These are phyloP conservation scores for Drosophila infuscata DNA, from an alignment of 2,888 invertebrate species.

Conservation along the genomic window DNA sequence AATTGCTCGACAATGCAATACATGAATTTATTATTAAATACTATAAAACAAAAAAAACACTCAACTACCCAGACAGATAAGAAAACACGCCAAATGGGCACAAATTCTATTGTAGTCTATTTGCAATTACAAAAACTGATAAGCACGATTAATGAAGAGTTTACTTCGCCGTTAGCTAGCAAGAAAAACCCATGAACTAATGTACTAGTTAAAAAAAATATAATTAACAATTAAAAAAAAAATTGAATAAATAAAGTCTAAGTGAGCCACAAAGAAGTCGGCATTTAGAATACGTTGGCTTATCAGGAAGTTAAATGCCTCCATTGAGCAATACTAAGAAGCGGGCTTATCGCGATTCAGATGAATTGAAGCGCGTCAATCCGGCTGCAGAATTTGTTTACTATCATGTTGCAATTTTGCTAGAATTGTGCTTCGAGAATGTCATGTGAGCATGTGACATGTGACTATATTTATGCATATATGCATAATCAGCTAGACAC, in stretches of 20 bases:
- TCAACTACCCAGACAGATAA: conserved; percentile 36
- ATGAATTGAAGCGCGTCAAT: conserved; percentile 23
- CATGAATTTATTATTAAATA: neutral
- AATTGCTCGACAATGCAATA: neutral
- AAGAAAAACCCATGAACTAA: conserved; percentile 24
- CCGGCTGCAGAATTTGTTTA: neutral
- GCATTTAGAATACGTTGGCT: conserved; percentile 27
- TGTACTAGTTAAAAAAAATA: conserved; percentile 17
- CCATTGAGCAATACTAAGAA: conserved; percentile 21
- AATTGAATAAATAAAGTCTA: neutral
- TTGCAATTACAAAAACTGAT: conserved; percentile 41
- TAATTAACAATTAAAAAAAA: conserved; percentile 16
- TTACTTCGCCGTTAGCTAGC: conserved; percentile 35
- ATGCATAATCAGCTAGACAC: conserved; percentile 29
- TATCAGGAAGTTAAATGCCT: conserved; percentile 27
- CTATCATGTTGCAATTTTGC: conserved; percentile 40
- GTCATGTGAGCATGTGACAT: conserved; percentile 70
- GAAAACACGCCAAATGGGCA: conserved; percentile 12
- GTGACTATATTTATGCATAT: conserved; percentile 42
- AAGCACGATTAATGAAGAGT: conserved; percentile 36
- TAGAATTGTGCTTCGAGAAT: conserved; percentile 15
- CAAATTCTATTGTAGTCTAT: neutral
- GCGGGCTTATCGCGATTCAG: conserved; percentile 34
- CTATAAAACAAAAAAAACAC: conserved; percentile 6
- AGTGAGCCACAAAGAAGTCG: conserved; percentile 32